Base-by-base conservation (phyloP, 2,888 invertebrate species). In the Tyria jacobaeae region DNA sequence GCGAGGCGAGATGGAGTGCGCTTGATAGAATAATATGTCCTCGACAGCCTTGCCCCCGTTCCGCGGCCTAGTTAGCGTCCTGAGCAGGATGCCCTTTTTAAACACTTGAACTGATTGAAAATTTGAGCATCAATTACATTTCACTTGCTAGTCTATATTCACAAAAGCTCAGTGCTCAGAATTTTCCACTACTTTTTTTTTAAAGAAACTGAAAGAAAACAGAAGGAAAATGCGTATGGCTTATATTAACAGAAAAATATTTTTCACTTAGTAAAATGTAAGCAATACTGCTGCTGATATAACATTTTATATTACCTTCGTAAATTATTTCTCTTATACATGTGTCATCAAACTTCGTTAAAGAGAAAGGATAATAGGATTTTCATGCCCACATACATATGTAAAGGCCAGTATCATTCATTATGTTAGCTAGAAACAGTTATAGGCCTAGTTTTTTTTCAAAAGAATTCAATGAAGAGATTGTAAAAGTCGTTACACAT, bases 11-110 rank as follows among this genome's bases (percentile, higher is more conserved):
- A 65, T 79, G 83, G 75, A 84, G 81, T 81, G 75, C 73, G 80
- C 81, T 87, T 92, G 90, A 93, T 93, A 89, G 92, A 91, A 92
- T 93, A 92, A 93, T 93, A 77, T 83, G 87, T 85, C 87, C 89
- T 85, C 82, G 71, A 67, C 86, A 91, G 83, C 93, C 93, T 93
- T 92, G 93, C 75, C 83, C 92, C 75, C 84, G 82, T 89, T 92
- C 73, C 78, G 78, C 84, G 91, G 81, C 89, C 92, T 81, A 90
- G 86, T 89, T 90, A 75, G 62, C 70, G 62, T 69, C 78, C 81
- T 80, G 73, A 81, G 83, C 89, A 92, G 92, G 91, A 92, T 90
- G 87, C 84, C 84, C 85, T 88, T 87, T 87, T 85, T 82, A 87
- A 78, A 66, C 72, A 73, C 72, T 62, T 62, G 65, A 57, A 61